phyloP scores from a whole-genome alignment of 2,113 vertebrate species.

The Phaethon lepturus region DNA sequence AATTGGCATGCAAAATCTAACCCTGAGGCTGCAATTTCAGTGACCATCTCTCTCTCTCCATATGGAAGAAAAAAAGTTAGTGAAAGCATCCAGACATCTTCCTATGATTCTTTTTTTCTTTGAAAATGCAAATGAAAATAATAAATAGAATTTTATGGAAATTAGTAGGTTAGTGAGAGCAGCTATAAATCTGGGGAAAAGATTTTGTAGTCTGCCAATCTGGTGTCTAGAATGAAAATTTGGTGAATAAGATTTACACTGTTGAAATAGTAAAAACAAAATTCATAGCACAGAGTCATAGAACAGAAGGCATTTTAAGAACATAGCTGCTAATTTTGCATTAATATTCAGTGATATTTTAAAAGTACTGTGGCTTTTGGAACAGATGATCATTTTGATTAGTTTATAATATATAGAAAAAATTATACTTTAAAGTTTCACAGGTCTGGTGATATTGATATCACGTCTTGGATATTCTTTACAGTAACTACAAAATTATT shows the following conservation, averaged over 20 bases:
- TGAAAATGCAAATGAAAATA: not conserved
- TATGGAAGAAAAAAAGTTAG: not conserved
- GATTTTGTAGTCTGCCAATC: not conserved
- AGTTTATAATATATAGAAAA: not conserved
- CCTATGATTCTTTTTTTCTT: not conserved
- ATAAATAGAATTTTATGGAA: not conserved
- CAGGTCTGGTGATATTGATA: not conserved
- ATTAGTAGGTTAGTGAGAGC: not conserved
- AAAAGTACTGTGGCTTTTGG: not conserved
- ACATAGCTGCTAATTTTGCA: not conserved
- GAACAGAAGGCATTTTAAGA: not conserved
- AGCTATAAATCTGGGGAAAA: not conserved
- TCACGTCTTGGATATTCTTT: not conserved
- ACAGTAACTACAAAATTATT: not conserved
- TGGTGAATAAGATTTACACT: not conserved
- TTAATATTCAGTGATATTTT: not conserved
- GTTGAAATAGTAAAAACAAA: not conserved
- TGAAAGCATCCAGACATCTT: not conserved
- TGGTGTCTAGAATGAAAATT: not conserved
- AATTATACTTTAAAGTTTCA: not conserved
- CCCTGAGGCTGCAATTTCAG: not conserved
- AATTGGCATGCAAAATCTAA: not conserved
- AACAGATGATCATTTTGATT: not conserved
- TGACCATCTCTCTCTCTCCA: not conserved
- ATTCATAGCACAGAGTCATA: not conserved